Evolutionary conservation across 2,888 invertebrate species (phyloP), one percentile per base, ranked within the genome.

Genomic region (Cyaniris semiargus): DNA sequence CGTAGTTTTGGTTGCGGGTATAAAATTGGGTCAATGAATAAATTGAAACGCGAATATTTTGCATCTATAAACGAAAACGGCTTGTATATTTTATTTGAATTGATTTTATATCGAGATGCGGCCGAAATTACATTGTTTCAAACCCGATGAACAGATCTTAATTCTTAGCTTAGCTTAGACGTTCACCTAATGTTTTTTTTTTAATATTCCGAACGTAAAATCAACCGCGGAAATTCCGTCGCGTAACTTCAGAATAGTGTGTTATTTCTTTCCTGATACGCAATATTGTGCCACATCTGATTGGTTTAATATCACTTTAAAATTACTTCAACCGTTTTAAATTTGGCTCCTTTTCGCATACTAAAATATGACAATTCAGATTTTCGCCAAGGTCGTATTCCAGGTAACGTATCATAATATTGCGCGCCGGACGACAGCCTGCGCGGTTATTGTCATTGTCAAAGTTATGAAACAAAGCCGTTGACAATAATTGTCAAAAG

Each of bases 21-120:
- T 81, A 84, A 83, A 89, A 86, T 86, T 86, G 86, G 89, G 89
- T 89, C 89, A 87, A 81, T 84, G 85, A 82, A 86, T 87, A 85
- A 86, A 87, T 86, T 83, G 85, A 84, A 85, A 84, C 79, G 80
- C 79, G 79, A 78, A 80, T 80, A 80, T 80, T 80, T 81, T 79
- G 80, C 80, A 81, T 80, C 77, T 79, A 79, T 80, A 80, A 78
- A 76, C 78, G 78, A 77, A 78, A 34, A 77, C 76, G 77, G 77
- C 76, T 78, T 77, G 78, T 77, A 76, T 77, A 78, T 78, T 80
- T 80, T 77, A 80, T 79, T 80, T 78, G 76, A 80, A 80, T 80
- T 66, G 79, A 80, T 78, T 80, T 76, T 78, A 80, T 77, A 77
- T 76, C 53, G 48, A 78, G 48, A 77, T 76, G 70, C 77, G 44